phyloP scores from a whole-genome alignment of 2,797 vertebrate species.

The Tokudaia tokunoshimensis region DNA sequence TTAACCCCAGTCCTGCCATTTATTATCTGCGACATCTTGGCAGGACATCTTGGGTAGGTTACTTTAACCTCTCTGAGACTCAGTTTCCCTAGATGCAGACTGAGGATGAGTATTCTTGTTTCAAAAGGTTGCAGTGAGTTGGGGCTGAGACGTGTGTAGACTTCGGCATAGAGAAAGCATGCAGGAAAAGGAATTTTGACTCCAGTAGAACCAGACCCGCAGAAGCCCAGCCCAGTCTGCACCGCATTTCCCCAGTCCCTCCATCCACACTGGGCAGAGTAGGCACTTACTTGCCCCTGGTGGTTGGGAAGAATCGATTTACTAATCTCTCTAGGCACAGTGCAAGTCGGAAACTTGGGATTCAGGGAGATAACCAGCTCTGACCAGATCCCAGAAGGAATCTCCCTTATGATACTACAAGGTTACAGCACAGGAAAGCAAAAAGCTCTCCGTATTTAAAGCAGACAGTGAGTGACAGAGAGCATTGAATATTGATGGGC shows the following conservation, averaged over 20 bases:
- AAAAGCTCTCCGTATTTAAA: constrained; percentile 5
- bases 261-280: background rate
- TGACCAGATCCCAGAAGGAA: constrained; percentile 18
- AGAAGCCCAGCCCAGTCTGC: background rate
- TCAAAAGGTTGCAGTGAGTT: background rate
- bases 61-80: background rate
- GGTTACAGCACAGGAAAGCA: constrained; percentile 8
- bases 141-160: background rate
- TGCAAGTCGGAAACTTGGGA: constrained; percentile 53
- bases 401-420: constrained; percentile 30
- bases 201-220: background rate
- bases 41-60: background rate
- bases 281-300: background rate
- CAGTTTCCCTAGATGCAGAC: background rate
- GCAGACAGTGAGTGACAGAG: background rate
- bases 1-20: background rate
- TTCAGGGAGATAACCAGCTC: constrained; percentile 33
- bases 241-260: background rate
- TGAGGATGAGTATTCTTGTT: background rate
- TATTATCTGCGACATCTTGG: background rate
- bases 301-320: constrained; percentile 52
- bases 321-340: constrained; percentile 24
- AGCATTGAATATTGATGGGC: background rate
- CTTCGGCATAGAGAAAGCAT: background rate
- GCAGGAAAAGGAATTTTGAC: background rate